Evolutionary conservation across 2,888 invertebrate genomes (phyloP), one percentile per base, ranked within the genome.

Genomic region (Melanostoma mellinum): DNA sequence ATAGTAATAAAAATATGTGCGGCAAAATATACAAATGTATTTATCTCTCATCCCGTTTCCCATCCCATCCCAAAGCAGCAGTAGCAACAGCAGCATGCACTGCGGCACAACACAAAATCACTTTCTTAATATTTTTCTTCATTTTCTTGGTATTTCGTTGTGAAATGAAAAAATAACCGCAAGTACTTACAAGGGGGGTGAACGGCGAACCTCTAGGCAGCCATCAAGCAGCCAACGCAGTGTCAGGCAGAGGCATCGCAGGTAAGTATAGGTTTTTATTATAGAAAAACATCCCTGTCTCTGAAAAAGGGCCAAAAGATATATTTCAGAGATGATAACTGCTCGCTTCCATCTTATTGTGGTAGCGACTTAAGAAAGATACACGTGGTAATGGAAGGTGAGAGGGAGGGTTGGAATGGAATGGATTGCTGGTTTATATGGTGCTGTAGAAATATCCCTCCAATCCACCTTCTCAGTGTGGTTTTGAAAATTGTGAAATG

Each of bases 401-500:
- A 10, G 3, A 10, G 20, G 61, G 46, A 8, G 20, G 61, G 46
- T 3, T 61, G 4, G 3, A 40, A 40, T 46, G 8, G 44, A 46
- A 36, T 36, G 9, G 35, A 46, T 40, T 38, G 44, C 33, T 6
- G 3, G 2, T 55, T 20, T 4, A 6, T n/a, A n/a, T 38, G 20
- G 38, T 20, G 30, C 9, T 20, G 61, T 30, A 42, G 3, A 9
- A 36, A 60, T 42, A 10, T 55, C 50, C 35, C 30, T 30, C 9
- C 71, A 53, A 36, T 56, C 63, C 53, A 52, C 58, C 50, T 38
- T 3, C 63, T 32, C 38, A 36, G 53, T 53, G 58, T 58, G 55
- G 61, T 61, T 73, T 74, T 61, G 68, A 63, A 74, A 79, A 79
- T 79, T 79, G 79, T 79, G 73, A 78, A 79, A 84, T 84, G 84